Evolutionary conservation across 2,888 invertebrate species (phyloP), one percentile per base, ranked within the genome.

Genomic region (Heliconius hortense): DNA sequence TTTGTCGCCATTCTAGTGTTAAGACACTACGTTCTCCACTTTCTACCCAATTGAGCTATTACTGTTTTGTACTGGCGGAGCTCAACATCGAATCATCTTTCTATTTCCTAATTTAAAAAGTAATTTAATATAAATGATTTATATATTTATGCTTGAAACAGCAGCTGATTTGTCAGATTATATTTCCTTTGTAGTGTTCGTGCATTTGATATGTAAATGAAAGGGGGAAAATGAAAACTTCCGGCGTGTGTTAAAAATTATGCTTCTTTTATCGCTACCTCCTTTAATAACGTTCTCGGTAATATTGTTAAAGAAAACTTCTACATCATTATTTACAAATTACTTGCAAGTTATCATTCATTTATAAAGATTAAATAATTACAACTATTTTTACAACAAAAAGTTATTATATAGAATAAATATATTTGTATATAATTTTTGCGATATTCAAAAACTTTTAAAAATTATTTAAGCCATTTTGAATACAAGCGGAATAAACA

Each of bases 191-290:
- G 26, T 26, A 43, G 7, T 66, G 39, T 66, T 39, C 39, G 39
- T 39, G 24, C 66, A 43, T 66, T 43, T 26, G 18, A 66, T 66
- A 66, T 43, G 66, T 24, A 39, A 64, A 64, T 43, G 15, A 7
- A 24, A 39, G 24, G 39, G 39, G 39, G 66, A 39, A 39, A 66
- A 24, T 66, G 24, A 66, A 66, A 24, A 66, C 66, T 66, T 43
- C 43, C 66, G 66, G 24, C 66, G 66, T 7, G 24, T 24, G 66
- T 66, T 39, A 43, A 43, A 43, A 24, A 66, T 64, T 66, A 43
- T 18, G 24, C 0, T 66, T 26, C n/a, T 24, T 66, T 66, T 24
- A 24, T 24, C 66, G 24, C 24, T 24, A 39, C 66, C 35, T 11
- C 24, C 24, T 66, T 24, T 66, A 66, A 66, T 66, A 35, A 11